Percentiles rank a stretch among this genome's conserved stretches.
Evolutionary conservation across 1,140 invertebrate species (phyloP).

Genomic region (Drosophila rhopaloa): DNA sequence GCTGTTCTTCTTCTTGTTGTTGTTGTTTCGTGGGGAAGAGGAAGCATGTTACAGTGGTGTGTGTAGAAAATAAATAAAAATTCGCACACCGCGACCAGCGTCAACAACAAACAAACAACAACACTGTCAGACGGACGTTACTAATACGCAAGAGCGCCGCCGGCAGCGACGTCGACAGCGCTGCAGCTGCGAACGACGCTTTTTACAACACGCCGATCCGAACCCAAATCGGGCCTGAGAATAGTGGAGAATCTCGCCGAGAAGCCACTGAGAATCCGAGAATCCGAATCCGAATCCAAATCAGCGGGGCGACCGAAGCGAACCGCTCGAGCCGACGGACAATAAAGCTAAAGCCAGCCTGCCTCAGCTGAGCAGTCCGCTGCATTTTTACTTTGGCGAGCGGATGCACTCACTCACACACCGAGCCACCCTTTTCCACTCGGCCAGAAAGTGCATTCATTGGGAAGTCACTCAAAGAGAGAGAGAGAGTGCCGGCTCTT

Average conservation of each 20-base stretch:
- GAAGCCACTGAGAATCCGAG: slow-evolving; percentile 10
- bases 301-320: slow-evolving; percentile 74
- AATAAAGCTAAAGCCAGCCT: slow-evolving; percentile 78
- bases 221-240: slow-evolving; percentile 23
- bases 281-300: slow-evolving; percentile 56
- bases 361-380: slow-evolving; percentile 59
- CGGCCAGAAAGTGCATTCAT: slow-evolving; percentile 55
- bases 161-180: slow-evolving; percentile 37
- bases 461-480: slow-evolving; percentile 13
- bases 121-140: slow-evolving; percentile 2
- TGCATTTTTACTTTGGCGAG: slow-evolving; percentile 23
- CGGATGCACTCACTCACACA: slow-evolving; percentile 38
- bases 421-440: not conserved
- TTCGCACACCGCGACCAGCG: slow-evolving; percentile 77
- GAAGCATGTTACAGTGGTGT: slow-evolving; percentile 21
- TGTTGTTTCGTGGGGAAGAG: slow-evolving; percentile 5
- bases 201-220: slow-evolving; percentile 33
- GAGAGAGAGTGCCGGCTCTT: slow-evolving; percentile 56
- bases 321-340: slow-evolving; percentile 80
- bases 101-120: slow-evolving; percentile 65
- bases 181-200: slow-evolving; percentile 34
- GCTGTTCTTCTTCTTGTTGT: slow-evolving; percentile 6
- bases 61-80: slow-evolving; percentile 60
- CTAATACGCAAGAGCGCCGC: slow-evolving; percentile 35
- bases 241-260: slow-evolving; percentile 11